A percentile compares a stretch with the other conserved stretches of the same genome.
Evolutionary conservation across 2,797 vertebrate species (phyloP).

Genomic region (Premnoplex brunnescens): DNA sequence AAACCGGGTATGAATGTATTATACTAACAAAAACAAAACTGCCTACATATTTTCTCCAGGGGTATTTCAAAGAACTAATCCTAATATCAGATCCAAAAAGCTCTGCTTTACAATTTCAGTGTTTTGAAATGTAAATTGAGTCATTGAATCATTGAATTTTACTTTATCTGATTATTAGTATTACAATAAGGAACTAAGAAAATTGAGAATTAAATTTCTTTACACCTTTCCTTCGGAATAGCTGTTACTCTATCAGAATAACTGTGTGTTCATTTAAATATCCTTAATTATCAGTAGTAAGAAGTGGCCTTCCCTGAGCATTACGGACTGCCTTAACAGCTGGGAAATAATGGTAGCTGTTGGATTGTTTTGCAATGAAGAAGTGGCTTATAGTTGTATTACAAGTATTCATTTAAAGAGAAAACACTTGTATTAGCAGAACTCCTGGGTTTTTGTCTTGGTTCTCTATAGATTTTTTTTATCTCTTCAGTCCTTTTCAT

Average conservation of each 20-base stretch:
- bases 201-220: conserved; percentile 44
- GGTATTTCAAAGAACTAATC: conserved; percentile 63
- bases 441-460: conserved; percentile 6
- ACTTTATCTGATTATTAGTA: conserved; percentile 58
- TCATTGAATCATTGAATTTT: conserved; percentile 50
- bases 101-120: conserved; percentile 27
- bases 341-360: neutral
- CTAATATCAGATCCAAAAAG: conserved; percentile 44
- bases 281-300: neutral
- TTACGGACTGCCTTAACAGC: neutral
- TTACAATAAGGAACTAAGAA: conserved; percentile 34
- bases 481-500: conserved; percentile 16
- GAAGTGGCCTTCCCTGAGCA: neutral
- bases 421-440: neutral
- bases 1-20: neutral
- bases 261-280: conserved; percentile 18
- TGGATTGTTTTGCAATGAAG: neutral
- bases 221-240: neutral
- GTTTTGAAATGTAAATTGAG: conserved; percentile 70
- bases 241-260: neutral
- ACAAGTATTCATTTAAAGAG: neutral
- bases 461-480: neutral
- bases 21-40: neutral
- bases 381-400: neutral
- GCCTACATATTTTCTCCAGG: conserved; percentile 3